Evolutionary conservation across 2,797 vertebrate genomes (phyloP).

Genomic region (Macroramphosus scolopax): DNA sequence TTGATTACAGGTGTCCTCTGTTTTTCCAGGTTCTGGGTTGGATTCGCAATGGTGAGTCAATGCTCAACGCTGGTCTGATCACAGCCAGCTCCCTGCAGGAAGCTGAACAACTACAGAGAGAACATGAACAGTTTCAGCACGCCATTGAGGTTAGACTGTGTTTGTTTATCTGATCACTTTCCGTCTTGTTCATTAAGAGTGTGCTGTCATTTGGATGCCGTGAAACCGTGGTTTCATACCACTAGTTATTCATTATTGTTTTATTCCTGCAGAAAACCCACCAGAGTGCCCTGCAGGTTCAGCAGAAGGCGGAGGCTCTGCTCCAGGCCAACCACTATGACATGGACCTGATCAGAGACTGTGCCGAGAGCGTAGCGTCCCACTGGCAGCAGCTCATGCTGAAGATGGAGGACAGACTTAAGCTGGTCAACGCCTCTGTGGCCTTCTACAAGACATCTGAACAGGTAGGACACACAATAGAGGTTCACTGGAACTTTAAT

Average conservation of each 20-base stretch:
- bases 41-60: slow-evolving; percentile 98
- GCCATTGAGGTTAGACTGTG: slow-evolving; percentile 93
- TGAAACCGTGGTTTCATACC: not conserved
- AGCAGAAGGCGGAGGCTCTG: slow-evolving; percentile 96
- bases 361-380: slow-evolving; percentile 91
- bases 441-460: slow-evolving; percentile 99
- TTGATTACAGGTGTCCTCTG: not conserved
- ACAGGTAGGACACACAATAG: slow-evolving; percentile 73
- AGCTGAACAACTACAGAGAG: slow-evolving; percentile 94
- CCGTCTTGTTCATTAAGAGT: not conserved
- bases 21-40: slow-evolving; percentile 89
- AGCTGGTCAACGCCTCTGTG: slow-evolving; percentile 98
- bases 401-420: slow-evolving; percentile 98
- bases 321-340: slow-evolving; percentile 97
- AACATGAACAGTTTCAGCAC: slow-evolving; percentile 98
- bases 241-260: not conserved
- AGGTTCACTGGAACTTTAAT: not conserved
- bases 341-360: slow-evolving; percentile 98
- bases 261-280: slow-evolving; percentile 82
- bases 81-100: slow-evolving; percentile 97
- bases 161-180: too few relatives aligned
- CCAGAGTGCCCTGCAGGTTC: slow-evolving; percentile 94
- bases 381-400: slow-evolving; percentile 99
- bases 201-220: too few relatives aligned
- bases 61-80: slow-evolving; percentile 96